Evolutionary conservation across 1,140 invertebrate species (phyloP).

Genomic region (Bursaphelenchus mucronatus): DNA sequence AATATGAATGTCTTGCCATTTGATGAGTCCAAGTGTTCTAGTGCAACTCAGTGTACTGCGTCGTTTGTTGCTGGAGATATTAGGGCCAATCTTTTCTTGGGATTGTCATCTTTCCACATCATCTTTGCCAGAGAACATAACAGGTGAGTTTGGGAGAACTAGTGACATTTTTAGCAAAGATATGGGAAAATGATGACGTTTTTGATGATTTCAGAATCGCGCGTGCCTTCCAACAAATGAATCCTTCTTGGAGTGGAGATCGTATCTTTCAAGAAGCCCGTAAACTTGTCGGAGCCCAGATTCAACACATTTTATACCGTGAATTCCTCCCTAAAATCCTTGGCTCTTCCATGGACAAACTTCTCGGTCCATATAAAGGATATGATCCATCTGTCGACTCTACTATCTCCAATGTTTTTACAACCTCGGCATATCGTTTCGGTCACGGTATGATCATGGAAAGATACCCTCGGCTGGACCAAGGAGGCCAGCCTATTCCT

Average conservation of each 20-base stretch:
- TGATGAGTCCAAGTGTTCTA: conserved; percentile 47
- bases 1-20: conserved; percentile 55
- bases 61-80: conserved; percentile 59
- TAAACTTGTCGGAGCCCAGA: conserved; percentile 65
- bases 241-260: conserved; percentile 49
- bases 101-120: conserved; percentile 58
- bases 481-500: conserved; percentile 36
- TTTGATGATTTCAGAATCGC: conserved; percentile 39
- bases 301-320: conserved; percentile 56
- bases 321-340: conserved; percentile 53
- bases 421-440: conserved; percentile 69
- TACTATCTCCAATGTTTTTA: conserved; percentile 69
- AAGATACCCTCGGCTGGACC: conserved; percentile 38
- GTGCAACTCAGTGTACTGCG: conserved; percentile 45
- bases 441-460: conserved; percentile 65
- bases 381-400: conserved; percentile 67
- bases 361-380: conserved; percentile 63
- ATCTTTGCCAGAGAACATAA: conserved; percentile 60
- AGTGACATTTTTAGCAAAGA: not conserved
- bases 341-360: conserved; percentile 38
- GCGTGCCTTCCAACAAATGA: conserved; percentile 37
- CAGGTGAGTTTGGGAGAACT: conserved; percentile 29
- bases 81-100: conserved; percentile 58
- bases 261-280: conserved; percentile 64
- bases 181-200: not conserved